Percentiles rank a stretch among this genome's conserved stretches.
Evolutionary conservation across 2,888 invertebrate species (phyloP).

Genomic region (Protodeltote pygarga): DNA sequence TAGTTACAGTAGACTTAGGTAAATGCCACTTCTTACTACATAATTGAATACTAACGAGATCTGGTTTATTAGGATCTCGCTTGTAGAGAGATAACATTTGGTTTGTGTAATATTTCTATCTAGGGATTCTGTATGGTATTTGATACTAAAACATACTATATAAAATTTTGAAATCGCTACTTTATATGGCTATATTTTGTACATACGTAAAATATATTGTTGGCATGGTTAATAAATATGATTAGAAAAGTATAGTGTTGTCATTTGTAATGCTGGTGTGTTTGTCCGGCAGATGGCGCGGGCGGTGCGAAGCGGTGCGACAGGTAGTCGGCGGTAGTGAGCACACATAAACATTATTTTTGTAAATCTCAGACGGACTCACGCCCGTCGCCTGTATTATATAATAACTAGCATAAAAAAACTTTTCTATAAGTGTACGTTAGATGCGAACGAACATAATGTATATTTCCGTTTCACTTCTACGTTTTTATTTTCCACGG

Average conservation of each 20-base stretch:
- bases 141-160: constrained; percentile 6
- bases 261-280: constrained; percentile 42
- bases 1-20: constrained; percentile 10
- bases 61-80: not conserved
- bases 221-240: constrained; percentile 39
- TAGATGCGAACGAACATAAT: constrained; percentile 52
- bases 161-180: constrained; percentile 14
- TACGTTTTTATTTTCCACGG: constrained; percentile 75
- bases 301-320: constrained; percentile 67
- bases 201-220: constrained; percentile 27
- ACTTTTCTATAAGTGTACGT: constrained; percentile 65
- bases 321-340: constrained; percentile 63
- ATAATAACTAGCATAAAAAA: constrained; percentile 58
- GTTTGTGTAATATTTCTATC: constrained; percentile 23
- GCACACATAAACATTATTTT: constrained; percentile 63
- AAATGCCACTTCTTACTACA: constrained; percentile 1
- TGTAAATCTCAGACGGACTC: constrained; percentile 75
- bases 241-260: constrained; percentile 31
- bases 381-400: constrained; percentile 67
- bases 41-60: not conserved
- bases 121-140: constrained; percentile 10
- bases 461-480: constrained; percentile 78
- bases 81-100: constrained; percentile 5
- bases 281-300: constrained; percentile 67
- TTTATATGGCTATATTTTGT: constrained; percentile 18